Conservation (phyloP, 2,888 invertebrate genomes). For the Augochlorella aurata region DNA sequence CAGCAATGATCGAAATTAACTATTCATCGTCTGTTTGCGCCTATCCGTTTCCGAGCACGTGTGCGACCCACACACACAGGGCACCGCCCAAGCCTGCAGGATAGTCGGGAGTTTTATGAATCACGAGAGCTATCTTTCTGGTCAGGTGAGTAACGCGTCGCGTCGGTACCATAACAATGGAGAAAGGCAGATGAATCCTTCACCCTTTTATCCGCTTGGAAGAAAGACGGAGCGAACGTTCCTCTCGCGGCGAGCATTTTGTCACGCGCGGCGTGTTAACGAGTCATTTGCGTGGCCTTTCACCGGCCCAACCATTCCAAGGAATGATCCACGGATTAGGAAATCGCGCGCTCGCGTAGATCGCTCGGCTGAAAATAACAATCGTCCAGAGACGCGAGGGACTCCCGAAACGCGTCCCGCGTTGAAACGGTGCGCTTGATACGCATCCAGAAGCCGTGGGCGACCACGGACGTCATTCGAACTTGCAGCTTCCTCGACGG, state of each 20-base stretch:
- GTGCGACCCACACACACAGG: slow-evolving; percentile 32
- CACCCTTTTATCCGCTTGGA: background rate
- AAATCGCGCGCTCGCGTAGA: background rate
- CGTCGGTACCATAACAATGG: slow-evolving; percentile 46
- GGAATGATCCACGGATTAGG: slow-evolving; percentile 5
- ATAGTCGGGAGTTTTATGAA: slow-evolving; percentile 54
- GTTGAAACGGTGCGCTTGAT: slow-evolving; percentile 56
- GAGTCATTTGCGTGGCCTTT: slow-evolving; percentile 38
- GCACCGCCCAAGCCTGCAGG: background rate
- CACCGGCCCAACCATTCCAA: background rate
- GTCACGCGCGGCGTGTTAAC: slow-evolving; percentile 29
- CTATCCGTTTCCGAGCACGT: slow-evolving; percentile 52
- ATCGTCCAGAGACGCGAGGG: background rate
- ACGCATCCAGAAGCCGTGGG: slow-evolving; percentile 66
- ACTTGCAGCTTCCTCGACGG: slow-evolving; percentile 60
- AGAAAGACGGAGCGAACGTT: background rate
- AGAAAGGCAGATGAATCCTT: slow-evolving; percentile 48
- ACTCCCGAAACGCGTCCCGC: slow-evolving; percentile 6
- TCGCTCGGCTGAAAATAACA: background rate
- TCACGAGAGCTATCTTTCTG: slow-evolving; percentile 63
- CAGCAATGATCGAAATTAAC: slow-evolving; percentile 39
- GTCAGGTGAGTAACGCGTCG: slow-evolving; percentile 48
- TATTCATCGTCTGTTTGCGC: slow-evolving; percentile 44
- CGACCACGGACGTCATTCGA: slow-evolving; percentile 59
- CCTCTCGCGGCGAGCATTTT: slow-evolving; percentile 32